Percentiles rank a stretch among this genome's conserved stretches.
Evolutionary conservation across 2,113 vertebrate species (phyloP).

Genomic region (Saccopteryx bilineata): DNA sequence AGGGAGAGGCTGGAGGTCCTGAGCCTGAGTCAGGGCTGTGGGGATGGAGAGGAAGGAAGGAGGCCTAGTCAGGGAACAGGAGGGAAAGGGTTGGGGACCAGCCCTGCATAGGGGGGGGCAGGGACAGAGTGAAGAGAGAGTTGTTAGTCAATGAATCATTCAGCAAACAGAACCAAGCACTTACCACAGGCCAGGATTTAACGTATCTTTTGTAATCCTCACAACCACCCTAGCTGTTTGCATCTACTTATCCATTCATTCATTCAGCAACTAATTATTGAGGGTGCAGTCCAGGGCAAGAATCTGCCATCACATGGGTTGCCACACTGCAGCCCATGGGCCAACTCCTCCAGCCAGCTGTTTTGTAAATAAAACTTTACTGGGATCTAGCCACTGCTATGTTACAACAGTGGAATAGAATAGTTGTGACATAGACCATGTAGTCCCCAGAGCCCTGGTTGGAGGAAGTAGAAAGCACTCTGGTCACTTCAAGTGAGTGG

Average conservation of each 20-base stretch:
- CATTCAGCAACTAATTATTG: not conserved
- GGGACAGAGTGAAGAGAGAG: not conserved
- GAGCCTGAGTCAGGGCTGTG: no score
- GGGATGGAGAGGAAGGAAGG: no score
- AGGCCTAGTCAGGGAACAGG: no score
- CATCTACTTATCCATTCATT: not conserved
- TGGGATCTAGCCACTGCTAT: not conserved
- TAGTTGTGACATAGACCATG: not conserved
- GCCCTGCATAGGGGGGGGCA: no score
- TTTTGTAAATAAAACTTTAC: slow-evolving; percentile 43
- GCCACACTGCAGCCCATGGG: not conserved
- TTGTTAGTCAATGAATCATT: not conserved
- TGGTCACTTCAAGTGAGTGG: not conserved
- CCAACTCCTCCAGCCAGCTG: not conserved
- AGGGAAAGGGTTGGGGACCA: no score
- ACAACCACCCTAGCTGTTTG: no score
- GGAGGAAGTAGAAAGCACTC: not conserved
- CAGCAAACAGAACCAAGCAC: not conserved
- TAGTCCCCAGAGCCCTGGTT: not conserved
- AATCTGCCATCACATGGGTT: not conserved
- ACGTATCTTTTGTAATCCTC: not conserved
- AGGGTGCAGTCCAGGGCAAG: not conserved
- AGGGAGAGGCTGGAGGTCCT: no score
- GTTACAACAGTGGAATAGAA: not conserved
- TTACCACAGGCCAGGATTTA: not conserved